Base-by-base conservation (phyloP, 2,113 vertebrate species). In the Cromileptes altivelis region DNA sequence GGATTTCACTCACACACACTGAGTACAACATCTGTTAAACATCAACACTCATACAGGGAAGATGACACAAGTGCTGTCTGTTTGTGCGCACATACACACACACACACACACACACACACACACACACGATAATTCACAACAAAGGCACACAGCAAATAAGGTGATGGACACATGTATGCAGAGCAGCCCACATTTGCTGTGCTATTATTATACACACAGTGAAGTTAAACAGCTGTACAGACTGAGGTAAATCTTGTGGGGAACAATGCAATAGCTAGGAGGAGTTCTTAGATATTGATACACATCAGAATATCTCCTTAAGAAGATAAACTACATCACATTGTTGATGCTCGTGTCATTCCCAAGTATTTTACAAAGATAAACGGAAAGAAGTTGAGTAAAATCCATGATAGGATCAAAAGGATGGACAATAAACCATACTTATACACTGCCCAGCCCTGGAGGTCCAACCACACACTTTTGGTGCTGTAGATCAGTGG, bases 401-500 rank as follows among this genome's bases (percentile, higher is more conserved):
- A n/a, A 37, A 13, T 25, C 45, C 17, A 27, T 1, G n/a, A 57
- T 21, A 3, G 3, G 1, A 64, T 64, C 5, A 58, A 70, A 47
- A 61, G 55, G 5, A 63, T 37, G 2, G 3, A 21, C 5, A 25
- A 18, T 37, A 1, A 17, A 47, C 33, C 0, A 10, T 42, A 27
- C 11, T 33, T 21, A 21, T 69, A 11, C n/a, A 27, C 33, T 50
- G 3, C 27, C 33, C 62, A 33, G 30, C 42, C 47, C 52, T 62
- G 25, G 6, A 70, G 27, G 23, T 1, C 12, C 8, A 53, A 50
- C 7, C 40, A 19, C 19, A 42, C 49, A 45, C 13, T 10, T 27
- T 7, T 65, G 71, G 37, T 72, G 80, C 71, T 82, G n/a, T 70
- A 71, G 42, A 27, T 70, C 65, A 70, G 52, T 71, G 80, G 53